Percentiles rank a stretch among this genome's conserved stretches.
Evolutionary conservation across 2,797 vertebrate genomes (phyloP).

Genomic region (Trachops cirrhosus): DNA sequence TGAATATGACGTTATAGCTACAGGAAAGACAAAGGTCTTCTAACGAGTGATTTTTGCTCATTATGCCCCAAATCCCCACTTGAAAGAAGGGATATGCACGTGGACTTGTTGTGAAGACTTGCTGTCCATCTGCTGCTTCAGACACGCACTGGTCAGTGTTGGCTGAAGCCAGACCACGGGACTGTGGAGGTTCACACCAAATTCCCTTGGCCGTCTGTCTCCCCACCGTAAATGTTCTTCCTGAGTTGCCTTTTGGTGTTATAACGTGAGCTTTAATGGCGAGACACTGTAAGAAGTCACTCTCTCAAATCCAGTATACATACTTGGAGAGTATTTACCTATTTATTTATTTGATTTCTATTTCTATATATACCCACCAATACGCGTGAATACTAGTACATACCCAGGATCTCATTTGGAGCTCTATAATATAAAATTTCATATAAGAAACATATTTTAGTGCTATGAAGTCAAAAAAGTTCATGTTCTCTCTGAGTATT

Average conservation of each 20-base stretch:
- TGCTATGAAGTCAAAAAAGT: background rate
- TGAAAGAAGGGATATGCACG: background rate
- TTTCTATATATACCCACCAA: too few relatives aligned
- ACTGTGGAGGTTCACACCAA: background rate
- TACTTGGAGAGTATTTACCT: background rate
- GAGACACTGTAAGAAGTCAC: background rate
- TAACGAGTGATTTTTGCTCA: background rate
- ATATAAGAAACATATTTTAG: background rate
- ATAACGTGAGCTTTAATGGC: background rate
- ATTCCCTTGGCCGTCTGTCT: background rate
- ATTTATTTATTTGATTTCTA: background rate
- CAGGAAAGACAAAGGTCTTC: background rate
- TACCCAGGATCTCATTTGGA: background rate
- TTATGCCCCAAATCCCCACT: background rate
- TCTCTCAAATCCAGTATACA: background rate
- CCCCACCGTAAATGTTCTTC: background rate
- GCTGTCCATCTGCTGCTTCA: background rate
- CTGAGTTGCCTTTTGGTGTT: background rate
- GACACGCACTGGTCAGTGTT: background rate
- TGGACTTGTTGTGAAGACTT: background rate
- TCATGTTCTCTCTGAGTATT: background rate
- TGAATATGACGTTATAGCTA: background rate
- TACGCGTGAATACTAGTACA: background rate
- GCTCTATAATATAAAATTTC: background rate
- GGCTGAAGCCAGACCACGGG: background rate